Percentiles rank a stretch among this genome's conserved stretches.
These are phyloP conservation scores for Catamblyrhynchus diadema DNA, from an alignment of 2,797 vertebrate genomes.

Conservation along the genomic window DNA sequence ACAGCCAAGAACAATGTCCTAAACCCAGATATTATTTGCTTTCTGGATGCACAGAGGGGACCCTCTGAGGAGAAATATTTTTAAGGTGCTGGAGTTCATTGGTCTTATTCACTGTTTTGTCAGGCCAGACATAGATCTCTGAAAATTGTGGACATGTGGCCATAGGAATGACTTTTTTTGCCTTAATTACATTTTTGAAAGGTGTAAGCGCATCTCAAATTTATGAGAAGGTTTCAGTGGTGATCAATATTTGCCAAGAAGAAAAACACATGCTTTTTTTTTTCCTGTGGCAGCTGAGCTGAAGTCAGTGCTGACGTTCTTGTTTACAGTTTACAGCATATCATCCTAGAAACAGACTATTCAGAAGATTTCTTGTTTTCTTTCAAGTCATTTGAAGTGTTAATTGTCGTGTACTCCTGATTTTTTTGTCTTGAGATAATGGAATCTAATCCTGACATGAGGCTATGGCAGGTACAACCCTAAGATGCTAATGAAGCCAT, in stretches of 20 bases:
- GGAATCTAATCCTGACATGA: not conserved
- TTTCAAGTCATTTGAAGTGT: not conserved
- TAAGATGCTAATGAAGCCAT: not conserved
- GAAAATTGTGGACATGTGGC: not conserved
- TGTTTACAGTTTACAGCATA: slow-evolving; percentile 39
- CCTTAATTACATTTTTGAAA: not conserved
- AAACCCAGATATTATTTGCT: not conserved
- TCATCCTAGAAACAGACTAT: not conserved
- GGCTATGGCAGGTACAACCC: not conserved
- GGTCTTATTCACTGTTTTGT: not conserved
- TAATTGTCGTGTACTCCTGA: not conserved
- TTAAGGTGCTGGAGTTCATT: not conserved
- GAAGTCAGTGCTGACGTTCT: slow-evolving; percentile 9
- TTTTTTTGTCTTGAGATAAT: not conserved
- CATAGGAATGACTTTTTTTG: not conserved
- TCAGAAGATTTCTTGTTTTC: not conserved
- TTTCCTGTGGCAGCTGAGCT: slow-evolving; percentile 23
- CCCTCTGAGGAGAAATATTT: not conserved
- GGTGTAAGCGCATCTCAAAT: not conserved
- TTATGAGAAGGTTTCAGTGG: not conserved
- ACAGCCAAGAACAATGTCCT: not conserved
- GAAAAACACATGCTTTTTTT: not conserved
- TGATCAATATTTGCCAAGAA: not conserved
- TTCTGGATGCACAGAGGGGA: not conserved
- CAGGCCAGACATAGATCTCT: not conserved